These are phyloP conservation scores for Eumacrocentrus americanus DNA, from an alignment of 2,888 invertebrate genomes.

Conservation along the genomic window DNA sequence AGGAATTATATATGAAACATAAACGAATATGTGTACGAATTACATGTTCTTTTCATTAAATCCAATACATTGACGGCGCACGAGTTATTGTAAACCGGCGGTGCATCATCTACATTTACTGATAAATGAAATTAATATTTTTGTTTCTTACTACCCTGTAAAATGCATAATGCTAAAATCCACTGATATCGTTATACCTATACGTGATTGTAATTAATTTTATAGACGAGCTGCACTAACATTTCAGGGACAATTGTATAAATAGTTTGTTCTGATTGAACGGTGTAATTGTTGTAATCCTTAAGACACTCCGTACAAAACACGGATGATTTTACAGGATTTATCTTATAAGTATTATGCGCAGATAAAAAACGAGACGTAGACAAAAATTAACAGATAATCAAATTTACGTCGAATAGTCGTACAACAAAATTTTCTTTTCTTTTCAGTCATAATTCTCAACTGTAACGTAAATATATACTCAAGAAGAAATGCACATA, in stretches of 20 bases:
- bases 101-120: slow-evolving; percentile 35
- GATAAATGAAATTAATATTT: slow-evolving; percentile 30
- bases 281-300: slow-evolving; percentile 6
- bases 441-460: slow-evolving; percentile 23
- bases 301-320: not conserved
- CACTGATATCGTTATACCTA: slow-evolving; percentile 48
- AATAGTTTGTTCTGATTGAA: slow-evolving; percentile 33
- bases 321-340: not conserved
- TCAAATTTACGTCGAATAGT: slow-evolving; percentile 18
- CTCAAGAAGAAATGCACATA: slow-evolving; percentile 11
- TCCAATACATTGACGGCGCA: slow-evolving; percentile 56
- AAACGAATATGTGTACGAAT: slow-evolving; percentile 50
- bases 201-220: slow-evolving; percentile 42
- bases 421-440: slow-evolving; percentile 8
- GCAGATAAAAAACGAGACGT: slow-evolving; percentile 14
- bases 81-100: slow-evolving; percentile 31
- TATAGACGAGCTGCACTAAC: slow-evolving; percentile 45
- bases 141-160: slow-evolving; percentile 58
- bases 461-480: slow-evolving; percentile 24
- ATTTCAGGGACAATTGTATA: slow-evolving; percentile 44
- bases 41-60: slow-evolving; percentile 52
- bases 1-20: slow-evolving; percentile 38
- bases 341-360: slow-evolving; percentile 10
- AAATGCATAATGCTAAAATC: slow-evolving; percentile 55
- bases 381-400: not conserved